These are phyloP conservation scores for Falco novaeseelandiae DNA, from an alignment of 2,797 vertebrate species.

Conservation along the genomic window DNA sequence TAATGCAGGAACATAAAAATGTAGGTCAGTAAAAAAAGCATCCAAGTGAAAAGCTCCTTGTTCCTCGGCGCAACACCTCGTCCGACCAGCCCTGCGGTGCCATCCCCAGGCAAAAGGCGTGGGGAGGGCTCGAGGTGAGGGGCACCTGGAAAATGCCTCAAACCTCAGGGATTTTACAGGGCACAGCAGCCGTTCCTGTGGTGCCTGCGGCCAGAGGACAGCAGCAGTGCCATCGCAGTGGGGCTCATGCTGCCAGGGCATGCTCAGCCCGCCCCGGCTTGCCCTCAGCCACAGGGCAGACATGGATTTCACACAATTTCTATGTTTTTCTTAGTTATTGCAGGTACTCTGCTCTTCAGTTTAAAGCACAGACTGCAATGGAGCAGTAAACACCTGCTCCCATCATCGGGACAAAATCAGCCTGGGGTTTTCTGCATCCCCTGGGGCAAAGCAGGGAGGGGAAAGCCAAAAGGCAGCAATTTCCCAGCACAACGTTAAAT, in stretches of 20 bases:
- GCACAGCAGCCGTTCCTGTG: neutral
- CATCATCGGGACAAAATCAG: rapidly evolving
- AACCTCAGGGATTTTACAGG: neutral
- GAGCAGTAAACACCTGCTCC: neutral
- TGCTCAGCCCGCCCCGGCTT: neutral
- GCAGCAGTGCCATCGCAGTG: neutral
- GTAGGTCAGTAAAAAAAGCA: constrained; percentile 35
- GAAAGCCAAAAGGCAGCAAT: neutral
- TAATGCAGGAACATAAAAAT: neutral
- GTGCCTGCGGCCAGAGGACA: neutral
- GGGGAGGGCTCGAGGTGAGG: neutral
- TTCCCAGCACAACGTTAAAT: neutral
- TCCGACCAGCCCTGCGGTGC: neutral
- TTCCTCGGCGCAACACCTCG: neutral
- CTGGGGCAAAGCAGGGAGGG: neutral
- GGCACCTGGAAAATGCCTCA: neutral
- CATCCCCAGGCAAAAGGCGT: rapidly evolving
- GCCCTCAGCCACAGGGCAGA: neutral
- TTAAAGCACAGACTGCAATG: neutral
- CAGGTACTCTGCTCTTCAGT: neutral
- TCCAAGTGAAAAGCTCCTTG: constrained; percentile 52
- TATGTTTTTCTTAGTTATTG: neutral
- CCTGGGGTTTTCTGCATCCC: rapidly evolving
- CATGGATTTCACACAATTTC: neutral
- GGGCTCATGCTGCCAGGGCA: neutral